Evolutionary conservation across 2,113 vertebrate genomes (phyloP).

Genomic region (Struthidea cinerea): DNA sequence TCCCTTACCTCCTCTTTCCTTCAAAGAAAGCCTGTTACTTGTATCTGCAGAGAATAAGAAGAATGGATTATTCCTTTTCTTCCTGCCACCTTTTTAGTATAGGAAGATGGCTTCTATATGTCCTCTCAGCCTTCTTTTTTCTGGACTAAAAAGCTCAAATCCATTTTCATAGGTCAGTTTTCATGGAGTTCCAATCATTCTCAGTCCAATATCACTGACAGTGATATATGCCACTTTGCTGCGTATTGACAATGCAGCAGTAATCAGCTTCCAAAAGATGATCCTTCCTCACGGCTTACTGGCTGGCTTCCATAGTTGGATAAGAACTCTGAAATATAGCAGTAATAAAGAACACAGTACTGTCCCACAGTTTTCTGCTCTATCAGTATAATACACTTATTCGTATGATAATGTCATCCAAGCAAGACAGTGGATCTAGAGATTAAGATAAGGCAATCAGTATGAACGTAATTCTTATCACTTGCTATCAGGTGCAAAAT

Average conservation of each 20-base stretch:
- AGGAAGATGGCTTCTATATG: background rate
- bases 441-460: background rate
- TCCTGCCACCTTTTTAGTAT: background rate
- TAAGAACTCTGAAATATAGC: background rate
- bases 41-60: background rate
- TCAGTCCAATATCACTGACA: background rate
- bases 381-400: background rate
- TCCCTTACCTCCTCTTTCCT: background rate
- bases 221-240: background rate
- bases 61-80: background rate
- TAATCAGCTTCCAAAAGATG: conserved; percentile 17
- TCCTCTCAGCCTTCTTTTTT: background rate
- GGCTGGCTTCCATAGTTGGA: background rate
- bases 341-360: background rate
- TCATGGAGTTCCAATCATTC: background rate
- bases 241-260: background rate
- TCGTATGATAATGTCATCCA: background rate
- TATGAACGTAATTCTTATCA: background rate
- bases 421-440: background rate
- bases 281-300: background rate
- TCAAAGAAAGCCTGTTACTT: background rate
- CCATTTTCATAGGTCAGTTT: background rate
- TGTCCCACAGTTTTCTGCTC: background rate
- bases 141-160: background rate
- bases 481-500: background rate